Evolutionary conservation across 1,140 invertebrate species (phyloP).

Genomic region (Procambarus virginalis): DNA sequence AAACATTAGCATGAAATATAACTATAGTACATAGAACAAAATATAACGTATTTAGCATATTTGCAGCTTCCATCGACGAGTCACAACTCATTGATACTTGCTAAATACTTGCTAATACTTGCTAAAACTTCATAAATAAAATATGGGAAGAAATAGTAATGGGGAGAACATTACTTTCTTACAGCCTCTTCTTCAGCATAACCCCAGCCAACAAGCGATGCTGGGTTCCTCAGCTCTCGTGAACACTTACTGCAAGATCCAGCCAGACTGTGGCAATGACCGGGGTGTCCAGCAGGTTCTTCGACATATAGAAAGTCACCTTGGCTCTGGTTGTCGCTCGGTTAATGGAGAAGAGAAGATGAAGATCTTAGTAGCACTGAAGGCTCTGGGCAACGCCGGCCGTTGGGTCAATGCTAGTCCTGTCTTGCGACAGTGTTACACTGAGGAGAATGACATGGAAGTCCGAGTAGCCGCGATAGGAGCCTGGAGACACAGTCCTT

Average conservation of each 20-base stretch:
- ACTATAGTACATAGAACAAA: background rate
- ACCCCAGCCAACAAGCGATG: constrained; percentile 75
- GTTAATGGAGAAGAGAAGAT: constrained; percentile 82
- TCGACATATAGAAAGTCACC: constrained; percentile 80
- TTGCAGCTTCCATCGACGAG: too few species aligned
- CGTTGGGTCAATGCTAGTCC: constrained; percentile 79
- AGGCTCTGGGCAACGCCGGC: constrained; percentile 87
- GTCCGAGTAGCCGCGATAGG: constrained; percentile 87
- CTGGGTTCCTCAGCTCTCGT: constrained; percentile 75
- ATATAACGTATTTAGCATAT: background rate
- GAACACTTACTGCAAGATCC: constrained; percentile 74
- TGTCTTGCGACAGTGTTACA: constrained; percentile 81
- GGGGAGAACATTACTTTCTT: background rate
- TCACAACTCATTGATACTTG: too few species aligned
- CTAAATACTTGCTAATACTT: too few species aligned
- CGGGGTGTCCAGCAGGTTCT: constrained; percentile 78
- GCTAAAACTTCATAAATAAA: background rate
- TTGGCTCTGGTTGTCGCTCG: constrained; percentile 76
- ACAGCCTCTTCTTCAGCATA: constrained; percentile 74
- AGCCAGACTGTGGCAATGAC: constrained; percentile 72
- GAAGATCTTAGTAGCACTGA: constrained; percentile 83
- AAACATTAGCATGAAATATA: background rate
- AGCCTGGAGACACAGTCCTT: constrained; percentile 82
- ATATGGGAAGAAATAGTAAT: background rate
- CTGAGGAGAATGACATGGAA: constrained; percentile 80